Base-by-base conservation (phyloP, 1,140 invertebrate genomes). In the Acyrthosiphon pisum region DNA sequence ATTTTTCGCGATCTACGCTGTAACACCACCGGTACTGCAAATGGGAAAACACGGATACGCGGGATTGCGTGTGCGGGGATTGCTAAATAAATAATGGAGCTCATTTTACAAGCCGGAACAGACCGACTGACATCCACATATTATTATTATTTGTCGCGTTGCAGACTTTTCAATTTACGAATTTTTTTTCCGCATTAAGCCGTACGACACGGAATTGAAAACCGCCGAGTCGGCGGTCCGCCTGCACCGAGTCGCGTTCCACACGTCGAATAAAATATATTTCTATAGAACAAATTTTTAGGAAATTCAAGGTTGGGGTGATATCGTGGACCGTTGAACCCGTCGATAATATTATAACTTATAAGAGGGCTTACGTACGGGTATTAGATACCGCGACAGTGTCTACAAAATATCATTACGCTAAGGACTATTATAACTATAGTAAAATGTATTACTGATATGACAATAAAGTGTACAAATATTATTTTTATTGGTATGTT, bases 31-130 rank as follows among this genome's bases (percentile, higher is more conserved):
- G 30, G 60, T 48, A 37, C 8, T 56, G 46, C 22, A 76, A n/a
- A 35, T 50, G 14, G 20, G 30, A 91, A 91, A 91, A 76, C 68
- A n/a, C 90, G 68, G 68, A 81, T 91, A 81, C 44, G 41, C 90
- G 90, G 68, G 68, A 91, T 86, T 84, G 91, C 91, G 76, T 44
- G 48, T 53, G 91, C 91, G 76, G 91, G 76, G 91, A 86, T 93
- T n/a, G 91, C 48, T 22, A 93, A 86, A 93, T 44, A 93, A 48
- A 93, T 93, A 93, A 93, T 41, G 2, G 44, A 76, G 76, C 68
- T 92, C 76, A 37, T 92, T 92, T 84, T 41, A 81, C 26, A 48
- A 20, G 60, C 90, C 90, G 41, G 50, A 56, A 68, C 11, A 11
- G 88, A 90, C 88, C 53, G 60, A 50, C 26, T 89, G 44, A 91